phyloP scores from a whole-genome alignment of 37 sponge, comb jelly and placozoan genomes.

The Ephydatia muelleri region DNA sequence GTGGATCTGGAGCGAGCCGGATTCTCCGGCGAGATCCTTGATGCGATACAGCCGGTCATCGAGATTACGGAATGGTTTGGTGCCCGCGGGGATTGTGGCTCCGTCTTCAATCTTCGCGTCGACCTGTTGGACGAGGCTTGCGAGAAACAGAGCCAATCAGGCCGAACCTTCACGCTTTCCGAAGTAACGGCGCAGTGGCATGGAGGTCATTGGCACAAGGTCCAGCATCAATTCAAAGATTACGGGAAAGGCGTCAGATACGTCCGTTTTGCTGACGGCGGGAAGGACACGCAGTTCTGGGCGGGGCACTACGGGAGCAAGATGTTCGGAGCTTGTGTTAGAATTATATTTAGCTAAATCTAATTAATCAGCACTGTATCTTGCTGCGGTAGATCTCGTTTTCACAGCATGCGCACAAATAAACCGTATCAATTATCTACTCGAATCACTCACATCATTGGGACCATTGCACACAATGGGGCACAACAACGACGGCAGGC shows the following conservation, averaged over 20 bases:
- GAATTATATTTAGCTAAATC: conserved; percentile 21
- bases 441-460: too few relatives aligned
- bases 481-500: too few relatives aligned
- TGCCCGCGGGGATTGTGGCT: conserved; percentile 64
- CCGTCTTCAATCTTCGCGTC: conserved; percentile 33
- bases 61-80: conserved; percentile 59
- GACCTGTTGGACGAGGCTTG: conserved; percentile 24
- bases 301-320: conserved; percentile 72
- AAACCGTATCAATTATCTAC: too few relatives aligned
- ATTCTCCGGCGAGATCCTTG: conserved; percentile 16
- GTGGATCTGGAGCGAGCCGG: conserved; percentile 29
- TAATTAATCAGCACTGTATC: not conserved
- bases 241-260: conserved; percentile 57
- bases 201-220: conserved; percentile 33
- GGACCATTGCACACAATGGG: too few relatives aligned
- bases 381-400: not conserved
- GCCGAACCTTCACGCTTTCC: not conserved
- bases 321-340: conserved; percentile 51
- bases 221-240: conserved; percentile 30
- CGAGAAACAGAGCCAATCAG: not conserved
- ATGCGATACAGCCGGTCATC: conserved; percentile 39
- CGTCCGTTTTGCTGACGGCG: conserved; percentile 49
- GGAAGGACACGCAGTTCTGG: conserved; percentile 70
- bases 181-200: conserved; percentile 42
- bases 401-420: too few relatives aligned